A percentile compares a stretch with the other conserved stretches of the same genome.
Evolutionary conservation across 1,140 invertebrate genomes (phyloP).

Genomic region (Stenopsyche tienmushanensis): DNA sequence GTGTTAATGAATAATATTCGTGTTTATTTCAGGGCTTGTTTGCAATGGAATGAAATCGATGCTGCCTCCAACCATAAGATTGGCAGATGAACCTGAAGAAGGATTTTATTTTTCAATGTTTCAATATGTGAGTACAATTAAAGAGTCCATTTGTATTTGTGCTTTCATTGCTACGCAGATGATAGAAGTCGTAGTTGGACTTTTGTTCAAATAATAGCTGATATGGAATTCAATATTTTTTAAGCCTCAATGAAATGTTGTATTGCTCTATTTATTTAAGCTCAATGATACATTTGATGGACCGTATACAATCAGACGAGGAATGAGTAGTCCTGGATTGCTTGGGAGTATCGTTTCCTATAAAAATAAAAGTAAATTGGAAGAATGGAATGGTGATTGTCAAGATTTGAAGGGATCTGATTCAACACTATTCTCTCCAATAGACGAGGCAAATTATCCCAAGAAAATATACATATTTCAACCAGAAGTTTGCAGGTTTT

Average conservation of each 20-base stretch:
- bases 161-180: neutral
- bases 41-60: constrained; percentile 52
- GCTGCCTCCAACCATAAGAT: constrained; percentile 48
- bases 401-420: constrained; percentile 61
- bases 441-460: constrained; percentile 48
- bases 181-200: neutral
- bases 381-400: constrained; percentile 54
- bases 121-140: constrained; percentile 51
- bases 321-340: constrained; percentile 49
- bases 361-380: constrained; percentile 49
- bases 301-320: constrained; percentile 57
- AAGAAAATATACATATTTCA: constrained; percentile 56
- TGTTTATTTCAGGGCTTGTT: constrained; percentile 48
- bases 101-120: constrained; percentile 58
- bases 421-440: constrained; percentile 59
- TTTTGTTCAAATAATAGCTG: neutral
- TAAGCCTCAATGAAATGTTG: too few species aligned
- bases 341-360: constrained; percentile 58
- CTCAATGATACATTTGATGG: constrained; percentile 57
- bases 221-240: too few species aligned
- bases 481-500: constrained; percentile 62
- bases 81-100: constrained; percentile 45
- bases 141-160: neutral
- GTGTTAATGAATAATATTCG: constrained; percentile 1
- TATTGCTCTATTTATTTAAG: too few species aligned